Base-by-base conservation (phyloP, 2,888 invertebrate genomes). In the Shargacucullia verbasci region DNA sequence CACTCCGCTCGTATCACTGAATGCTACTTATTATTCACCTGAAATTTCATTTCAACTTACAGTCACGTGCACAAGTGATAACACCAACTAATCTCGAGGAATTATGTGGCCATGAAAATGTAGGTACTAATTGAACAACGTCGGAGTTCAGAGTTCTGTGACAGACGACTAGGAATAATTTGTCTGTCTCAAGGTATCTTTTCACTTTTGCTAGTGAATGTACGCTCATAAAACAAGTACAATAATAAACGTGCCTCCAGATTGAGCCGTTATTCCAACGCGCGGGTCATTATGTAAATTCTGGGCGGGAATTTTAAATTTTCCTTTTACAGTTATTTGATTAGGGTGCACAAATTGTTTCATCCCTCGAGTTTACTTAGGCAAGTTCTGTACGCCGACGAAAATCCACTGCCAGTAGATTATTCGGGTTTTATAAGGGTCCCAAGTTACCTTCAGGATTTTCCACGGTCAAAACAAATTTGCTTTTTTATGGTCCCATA, bases 311-410 rank as follows among this genome's bases (percentile, higher is more conserved):
- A 85, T 88, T 89, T 88, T 76, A 88, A 89, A 87, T 86, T 84
- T 82, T 78, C 82, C 82, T 80, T 84, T 84, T 82, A 83, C 83
- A 83, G 83, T 85, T 89, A 88, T 90, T 91, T 90, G 88, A 88
- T 89, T 87, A 87, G 86, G 88, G 81, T 81, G 78, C 85, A 83
- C 86, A 86, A 89, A 90, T 90, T 86, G 87, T 88, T 87, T 86
- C 81, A 87, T 87, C 85, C 84, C 74, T 68, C 20, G 68, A 73
- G 84, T 86, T 85, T 84, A 76, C 82, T 84, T 83, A 81, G 82
- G 85, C 73, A 33, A 60, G 68, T 70, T 67, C 63, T 75, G 76
- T 73, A 59, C 57, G 56, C 59, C 59, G 59, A 66, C 78, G 68
- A 70, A 72, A 75, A 77, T 73, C 76, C 73, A 71, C 81, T 70